These are phyloP conservation scores for Leptinotarsa undecemlineata DNA, from an alignment of 1,140 invertebrate species.

Conservation along the genomic window DNA sequence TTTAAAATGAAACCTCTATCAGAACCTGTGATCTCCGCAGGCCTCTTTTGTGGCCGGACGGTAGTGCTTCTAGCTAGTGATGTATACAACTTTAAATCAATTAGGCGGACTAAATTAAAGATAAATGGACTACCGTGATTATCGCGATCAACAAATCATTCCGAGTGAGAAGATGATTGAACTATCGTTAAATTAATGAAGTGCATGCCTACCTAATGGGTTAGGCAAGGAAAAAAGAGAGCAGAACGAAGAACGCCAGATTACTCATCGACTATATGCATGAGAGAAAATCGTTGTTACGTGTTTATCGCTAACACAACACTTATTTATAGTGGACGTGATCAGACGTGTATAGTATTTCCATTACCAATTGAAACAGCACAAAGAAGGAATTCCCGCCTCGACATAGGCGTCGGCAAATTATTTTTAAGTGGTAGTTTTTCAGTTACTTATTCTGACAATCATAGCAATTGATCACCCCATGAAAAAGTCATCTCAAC, in stretches of 20 bases:
- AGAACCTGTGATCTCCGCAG: not conserved
- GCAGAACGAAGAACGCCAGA: not conserved
- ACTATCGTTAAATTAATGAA: slow-evolving; percentile 8
- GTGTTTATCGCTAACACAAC: too few species aligned
- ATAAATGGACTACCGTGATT: slow-evolving; percentile 20
- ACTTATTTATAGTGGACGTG: too few species aligned
- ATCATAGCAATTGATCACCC: too few species aligned
- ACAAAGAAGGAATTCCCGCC: too few species aligned
- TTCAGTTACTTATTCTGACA: too few species aligned
- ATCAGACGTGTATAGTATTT: too few species aligned
- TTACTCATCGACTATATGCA: too few species aligned
- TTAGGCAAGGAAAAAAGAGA: not conserved
- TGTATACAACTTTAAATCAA: slow-evolving; percentile 23
- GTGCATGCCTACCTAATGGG: slow-evolving; percentile 7
- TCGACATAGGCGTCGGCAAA: too few species aligned
- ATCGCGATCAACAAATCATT: slow-evolving; percentile 5
- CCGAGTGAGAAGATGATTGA: slow-evolving; percentile 5
- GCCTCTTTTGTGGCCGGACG: not conserved
- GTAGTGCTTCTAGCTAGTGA: not conserved
- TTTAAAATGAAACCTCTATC: slow-evolving; percentile 3
- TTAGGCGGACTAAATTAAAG: slow-evolving; percentile 10
- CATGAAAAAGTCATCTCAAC: too few species aligned
- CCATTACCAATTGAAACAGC: too few species aligned
- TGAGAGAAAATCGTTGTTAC: too few species aligned
- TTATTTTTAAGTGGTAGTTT: too few species aligned